A percentile compares a stretch with the other conserved stretches of the same genome.
These are phyloP conservation scores for Holacanthus passer DNA, from an alignment of 2,113 vertebrate species.

Conservation along the genomic window DNA sequence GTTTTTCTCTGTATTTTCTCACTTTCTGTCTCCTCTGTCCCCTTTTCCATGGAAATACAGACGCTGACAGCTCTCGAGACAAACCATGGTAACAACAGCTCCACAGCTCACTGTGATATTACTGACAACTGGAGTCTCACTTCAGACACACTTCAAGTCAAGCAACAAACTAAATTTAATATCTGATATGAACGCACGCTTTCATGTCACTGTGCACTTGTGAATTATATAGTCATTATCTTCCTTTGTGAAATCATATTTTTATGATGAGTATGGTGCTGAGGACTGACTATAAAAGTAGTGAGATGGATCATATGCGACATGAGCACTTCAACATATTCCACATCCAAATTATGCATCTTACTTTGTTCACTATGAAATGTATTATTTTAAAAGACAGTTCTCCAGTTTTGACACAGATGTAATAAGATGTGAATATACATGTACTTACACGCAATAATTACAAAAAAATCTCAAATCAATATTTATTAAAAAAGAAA, in stretches of 20 bases:
- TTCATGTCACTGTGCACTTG: not conserved
- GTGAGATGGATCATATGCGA: not conserved
- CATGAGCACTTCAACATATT: not conserved
- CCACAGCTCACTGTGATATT: slow-evolving; percentile 8
- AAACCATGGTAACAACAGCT: slow-evolving; percentile 36
- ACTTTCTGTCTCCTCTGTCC: slow-evolving; percentile 1
- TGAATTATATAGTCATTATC: not conserved
- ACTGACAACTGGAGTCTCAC: not conserved
- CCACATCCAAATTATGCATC: not conserved
- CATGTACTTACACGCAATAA: not conserved
- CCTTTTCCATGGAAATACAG: slow-evolving; percentile 22
- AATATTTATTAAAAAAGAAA: not conserved
- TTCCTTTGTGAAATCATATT: not conserved
- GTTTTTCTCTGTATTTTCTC: slow-evolving; percentile 2
- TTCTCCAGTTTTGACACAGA: not conserved
- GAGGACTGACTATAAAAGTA: not conserved
- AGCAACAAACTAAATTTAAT: slow-evolving; percentile 4
- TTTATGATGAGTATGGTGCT: slow-evolving; percentile 7
- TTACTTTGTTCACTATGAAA: not conserved
- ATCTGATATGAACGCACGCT: not conserved
- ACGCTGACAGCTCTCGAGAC: slow-evolving; percentile 24
- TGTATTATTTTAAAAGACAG: not conserved
- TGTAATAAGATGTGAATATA: slow-evolving; percentile 9
- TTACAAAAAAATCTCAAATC: not conserved
- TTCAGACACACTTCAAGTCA: not conserved